Evolutionary conservation across 2,113 vertebrate genomes (phyloP).

Genomic region (Trogon melanurus): DNA sequence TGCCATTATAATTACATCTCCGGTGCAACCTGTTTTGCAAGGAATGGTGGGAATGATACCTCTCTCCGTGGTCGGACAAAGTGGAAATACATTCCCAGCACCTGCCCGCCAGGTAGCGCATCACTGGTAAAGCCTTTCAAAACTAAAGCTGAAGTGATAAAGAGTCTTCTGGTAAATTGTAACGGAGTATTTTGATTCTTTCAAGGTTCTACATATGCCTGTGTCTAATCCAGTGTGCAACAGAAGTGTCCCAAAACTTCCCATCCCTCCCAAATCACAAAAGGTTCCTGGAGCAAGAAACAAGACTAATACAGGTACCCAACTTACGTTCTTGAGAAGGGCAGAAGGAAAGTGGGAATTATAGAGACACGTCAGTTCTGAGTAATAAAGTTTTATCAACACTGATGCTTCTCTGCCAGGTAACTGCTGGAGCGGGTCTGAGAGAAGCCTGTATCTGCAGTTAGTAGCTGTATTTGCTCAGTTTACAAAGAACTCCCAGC

Average conservation of each 20-base stretch:
- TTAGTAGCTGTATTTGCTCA: not conserved
- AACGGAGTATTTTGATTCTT: constrained; percentile 8
- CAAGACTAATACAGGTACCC: constrained; percentile 72
- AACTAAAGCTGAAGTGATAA: not conserved
- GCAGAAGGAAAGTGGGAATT: not conserved
- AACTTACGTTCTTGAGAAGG: not conserved
- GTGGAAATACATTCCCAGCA: constrained; percentile 79
- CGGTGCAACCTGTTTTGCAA: constrained; percentile 88
- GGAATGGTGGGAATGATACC: constrained; percentile 89
- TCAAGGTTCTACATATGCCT: constrained; percentile 80
- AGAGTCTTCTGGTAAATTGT: not conserved
- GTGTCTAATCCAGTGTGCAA: constrained; percentile 76
- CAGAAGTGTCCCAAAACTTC: constrained; percentile 76
- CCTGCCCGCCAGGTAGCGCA: constrained; percentile 86
- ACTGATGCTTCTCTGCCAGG: not conserved
- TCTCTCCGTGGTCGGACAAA: constrained; percentile 88
- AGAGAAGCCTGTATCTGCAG: not conserved
- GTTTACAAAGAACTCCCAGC: not conserved
- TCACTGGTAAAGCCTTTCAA: not conserved
- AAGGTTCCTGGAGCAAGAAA: constrained; percentile 72
- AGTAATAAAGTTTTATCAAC: not conserved
- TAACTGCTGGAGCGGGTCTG: not conserved
- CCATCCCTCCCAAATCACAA: constrained; percentile 78
- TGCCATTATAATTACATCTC: constrained; percentile 90
- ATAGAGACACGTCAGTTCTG: not conserved